Percentiles rank a stretch among this genome's conserved stretches.
Evolutionary conservation across 1,140 invertebrate species (phyloP).

Genomic region (Apis mellifera): DNA sequence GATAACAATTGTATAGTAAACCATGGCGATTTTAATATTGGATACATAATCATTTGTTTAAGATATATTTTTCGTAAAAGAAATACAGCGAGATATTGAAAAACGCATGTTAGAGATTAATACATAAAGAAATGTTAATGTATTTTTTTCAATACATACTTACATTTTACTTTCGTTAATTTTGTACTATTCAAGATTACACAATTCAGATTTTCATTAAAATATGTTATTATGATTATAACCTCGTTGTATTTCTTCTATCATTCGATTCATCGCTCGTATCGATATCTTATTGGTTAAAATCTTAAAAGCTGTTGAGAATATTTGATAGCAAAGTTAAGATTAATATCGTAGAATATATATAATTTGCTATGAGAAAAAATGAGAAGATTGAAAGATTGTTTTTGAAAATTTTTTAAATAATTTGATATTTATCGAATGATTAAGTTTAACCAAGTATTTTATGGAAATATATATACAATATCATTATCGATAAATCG

Average conservation of each 20-base stretch:
- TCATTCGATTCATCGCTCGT: background rate
- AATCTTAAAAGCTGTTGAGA: background rate
- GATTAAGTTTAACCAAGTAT: conserved; percentile 6
- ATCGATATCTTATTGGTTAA: background rate
- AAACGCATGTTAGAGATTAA: background rate
- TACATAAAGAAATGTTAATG: no score
- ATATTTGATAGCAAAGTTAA: background rate
- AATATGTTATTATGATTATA: background rate
- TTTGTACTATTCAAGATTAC: background rate
- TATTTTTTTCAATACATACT: no score
- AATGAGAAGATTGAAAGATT: background rate
- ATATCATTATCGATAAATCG: background rate
- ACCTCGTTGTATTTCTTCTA: background rate
- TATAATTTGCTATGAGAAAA: background rate
- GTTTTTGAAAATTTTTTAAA: background rate
- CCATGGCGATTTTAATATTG: background rate
- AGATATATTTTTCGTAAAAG: background rate
- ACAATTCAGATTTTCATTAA: background rate
- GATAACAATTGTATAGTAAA: conserved; percentile 1
- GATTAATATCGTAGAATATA: background rate
- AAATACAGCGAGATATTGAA: background rate
- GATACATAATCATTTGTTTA: background rate
- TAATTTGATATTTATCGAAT: background rate
- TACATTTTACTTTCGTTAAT: conserved; percentile 1
- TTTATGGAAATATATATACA: background rate